These are phyloP conservation scores for Poeciliopsis infans DNA, from an alignment of 2,797 vertebrate species.

Conservation along the genomic window DNA sequence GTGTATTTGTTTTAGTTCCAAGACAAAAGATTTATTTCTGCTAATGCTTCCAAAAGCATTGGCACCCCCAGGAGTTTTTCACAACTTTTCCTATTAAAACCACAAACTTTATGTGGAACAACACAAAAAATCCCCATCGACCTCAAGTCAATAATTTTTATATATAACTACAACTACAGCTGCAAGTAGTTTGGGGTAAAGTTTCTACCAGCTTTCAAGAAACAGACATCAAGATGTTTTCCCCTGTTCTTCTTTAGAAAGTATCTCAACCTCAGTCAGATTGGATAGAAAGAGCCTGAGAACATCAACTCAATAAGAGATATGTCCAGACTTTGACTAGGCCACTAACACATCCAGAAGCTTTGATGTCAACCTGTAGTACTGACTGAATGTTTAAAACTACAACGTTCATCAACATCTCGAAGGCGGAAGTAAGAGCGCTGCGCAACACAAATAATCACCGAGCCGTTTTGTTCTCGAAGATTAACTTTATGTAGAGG, in stretches of 20 bases:
- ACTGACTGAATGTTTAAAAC: background rate
- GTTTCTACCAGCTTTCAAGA: background rate
- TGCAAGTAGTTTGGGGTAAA: background rate
- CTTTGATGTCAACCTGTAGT: background rate
- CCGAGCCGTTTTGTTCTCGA: no score
- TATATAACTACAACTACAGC: background rate
- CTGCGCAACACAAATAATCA: background rate
- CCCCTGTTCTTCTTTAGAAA: background rate
- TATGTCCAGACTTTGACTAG: background rate
- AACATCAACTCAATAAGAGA: background rate
- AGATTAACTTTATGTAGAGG: background rate
- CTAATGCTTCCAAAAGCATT: background rate
- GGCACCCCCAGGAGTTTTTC: background rate
- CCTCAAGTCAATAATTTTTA: no score
- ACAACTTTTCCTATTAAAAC: background rate
- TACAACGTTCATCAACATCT: no score
- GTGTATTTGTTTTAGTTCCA: background rate
- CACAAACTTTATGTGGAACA: background rate
- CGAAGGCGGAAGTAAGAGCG: no score
- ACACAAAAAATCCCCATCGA: background rate
- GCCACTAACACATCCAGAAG: background rate
- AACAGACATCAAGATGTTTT: background rate
- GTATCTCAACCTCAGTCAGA: background rate
- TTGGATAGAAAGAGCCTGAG: background rate
- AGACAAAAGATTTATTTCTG: background rate